Evolutionary conservation across 2,888 invertebrate species (phyloP), one percentile per base, ranked within the genome.

Genomic region (Lochmaea crataegi): DNA sequence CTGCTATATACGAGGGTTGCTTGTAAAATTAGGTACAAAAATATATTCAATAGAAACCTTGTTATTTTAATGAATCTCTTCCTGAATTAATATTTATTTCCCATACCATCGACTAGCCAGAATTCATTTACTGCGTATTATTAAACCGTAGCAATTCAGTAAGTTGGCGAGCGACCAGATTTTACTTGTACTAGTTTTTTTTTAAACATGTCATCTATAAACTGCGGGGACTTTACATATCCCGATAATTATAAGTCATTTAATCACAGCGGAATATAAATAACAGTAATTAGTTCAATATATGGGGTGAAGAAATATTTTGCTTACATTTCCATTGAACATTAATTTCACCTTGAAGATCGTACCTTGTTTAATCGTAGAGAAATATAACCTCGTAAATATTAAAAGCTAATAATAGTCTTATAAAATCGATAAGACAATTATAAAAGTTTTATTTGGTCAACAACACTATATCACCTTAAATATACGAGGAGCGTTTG

Each of bases 111-210:
- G 0, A 3, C 10, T 10, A 7, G 18, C 18, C 2, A 9, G 16
- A 18, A 18, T 16, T 18, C 9, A 51, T 16, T 53, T 16, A 2
- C 53, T 2, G 53, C 16, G 53, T 53, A 53, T 53, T 53, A 53
- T 53, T 53, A 53, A 53, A 53, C 53, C 53, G 16, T 16, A 53
- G 53, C 53, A 53, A 18, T 53, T 53, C 53, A n/a, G 48, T 18
- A 10, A 53, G 16, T 53, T 53, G 53, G 53, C 53, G n/a, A 16
- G 16, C 53, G 9, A 16, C 53, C 53, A 53, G 53, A 16, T 53
- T 53, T 45, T 12, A 14, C 5, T 12, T 45, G 11, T 11, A 45
- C 11, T 45, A 45, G 45, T 45, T 53, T 51, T 53, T 53, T 53
- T 53, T 16, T 18, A 11, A 18, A 18, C 53, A n/a, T 48, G n/a